These are phyloP conservation scores for Epicampocera succincta DNA, from an alignment of 2,888 invertebrate genomes.

Conservation along the genomic window DNA sequence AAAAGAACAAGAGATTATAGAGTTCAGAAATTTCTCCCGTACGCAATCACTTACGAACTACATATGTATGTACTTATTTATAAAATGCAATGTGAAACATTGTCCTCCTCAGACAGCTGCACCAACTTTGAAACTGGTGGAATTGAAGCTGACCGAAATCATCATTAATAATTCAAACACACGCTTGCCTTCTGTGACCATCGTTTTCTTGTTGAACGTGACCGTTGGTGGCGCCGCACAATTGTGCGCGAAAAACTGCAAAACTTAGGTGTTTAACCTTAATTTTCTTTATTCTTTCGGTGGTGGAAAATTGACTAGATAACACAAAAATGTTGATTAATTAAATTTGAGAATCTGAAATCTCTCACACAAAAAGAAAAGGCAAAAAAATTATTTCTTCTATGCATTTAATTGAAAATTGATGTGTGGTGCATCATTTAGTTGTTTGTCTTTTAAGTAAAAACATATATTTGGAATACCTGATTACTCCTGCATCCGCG, in stretches of 20 bases:
- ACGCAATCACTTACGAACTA: too few relatives aligned
- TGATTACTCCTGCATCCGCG: too few relatives aligned
- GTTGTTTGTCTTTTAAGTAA: too few relatives aligned
- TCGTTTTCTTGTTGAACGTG: slow-evolving; percentile 23
- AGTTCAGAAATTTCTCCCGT: too few relatives aligned
- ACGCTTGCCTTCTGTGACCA: slow-evolving; percentile 13
- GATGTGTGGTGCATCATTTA: too few relatives aligned
- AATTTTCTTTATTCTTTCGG: slow-evolving; percentile 37
- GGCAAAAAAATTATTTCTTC: too few relatives aligned
- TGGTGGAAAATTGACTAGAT: slow-evolving; percentile 55
- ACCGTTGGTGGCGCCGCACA: slow-evolving; percentile 51
- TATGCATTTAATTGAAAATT: too few relatives aligned
- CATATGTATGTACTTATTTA: too few relatives aligned
- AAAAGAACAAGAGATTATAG: too few relatives aligned
- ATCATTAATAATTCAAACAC: slow-evolving; percentile 58
- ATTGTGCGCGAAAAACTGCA: slow-evolving; percentile 23
- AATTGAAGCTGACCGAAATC: slow-evolving; percentile 22
- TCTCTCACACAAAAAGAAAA: not conserved
- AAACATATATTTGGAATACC: too few relatives aligned
- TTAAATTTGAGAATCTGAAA: slow-evolving; percentile 32
- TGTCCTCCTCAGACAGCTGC: slow-evolving; percentile 41
- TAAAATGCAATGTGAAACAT: not conserved
- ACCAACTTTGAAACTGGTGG: not conserved
- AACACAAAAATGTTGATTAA: slow-evolving; percentile 62
- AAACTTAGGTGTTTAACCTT: slow-evolving; percentile 42